These are phyloP conservation scores for Eremophila alpestris DNA, from an alignment of 2,797 vertebrate species.

Conservation along the genomic window DNA sequence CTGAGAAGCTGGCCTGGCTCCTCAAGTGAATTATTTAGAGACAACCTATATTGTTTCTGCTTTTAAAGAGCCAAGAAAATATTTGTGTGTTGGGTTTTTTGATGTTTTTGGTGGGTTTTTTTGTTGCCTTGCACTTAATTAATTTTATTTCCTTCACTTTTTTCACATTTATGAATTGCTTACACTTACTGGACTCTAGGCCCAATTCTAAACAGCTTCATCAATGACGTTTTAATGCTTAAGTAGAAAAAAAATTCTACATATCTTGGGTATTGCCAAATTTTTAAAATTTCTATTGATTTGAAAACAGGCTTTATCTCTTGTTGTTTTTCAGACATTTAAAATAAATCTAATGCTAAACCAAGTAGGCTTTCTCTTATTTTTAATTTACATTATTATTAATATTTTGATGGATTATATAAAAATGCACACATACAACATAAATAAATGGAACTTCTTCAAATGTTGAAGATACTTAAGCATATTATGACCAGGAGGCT, in stretches of 20 bases:
- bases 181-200: neutral
- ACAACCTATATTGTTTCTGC: neutral
- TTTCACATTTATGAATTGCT: neutral
- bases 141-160: neutral
- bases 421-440: neutral
- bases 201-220: neutral
- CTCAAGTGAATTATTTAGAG: constrained; percentile 45
- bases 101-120: neutral
- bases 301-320: neutral
- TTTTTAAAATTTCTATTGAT: neutral
- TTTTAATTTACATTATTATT: neutral
- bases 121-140: neutral
- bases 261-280: rapidly evolving
- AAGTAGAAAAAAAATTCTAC: neutral
- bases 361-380: neutral
- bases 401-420: neutral
- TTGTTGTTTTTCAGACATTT: neutral
- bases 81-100: neutral
- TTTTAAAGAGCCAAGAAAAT: constrained; percentile 8
- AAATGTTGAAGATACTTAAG: neutral
- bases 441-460: neutral
- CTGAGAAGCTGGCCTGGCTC: neutral
- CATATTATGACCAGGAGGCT: neutral
- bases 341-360: neutral
- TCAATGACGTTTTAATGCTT: neutral